Conservation (phyloP, 1,140 invertebrate species). For the Lasioglossum albipes region DNA sequence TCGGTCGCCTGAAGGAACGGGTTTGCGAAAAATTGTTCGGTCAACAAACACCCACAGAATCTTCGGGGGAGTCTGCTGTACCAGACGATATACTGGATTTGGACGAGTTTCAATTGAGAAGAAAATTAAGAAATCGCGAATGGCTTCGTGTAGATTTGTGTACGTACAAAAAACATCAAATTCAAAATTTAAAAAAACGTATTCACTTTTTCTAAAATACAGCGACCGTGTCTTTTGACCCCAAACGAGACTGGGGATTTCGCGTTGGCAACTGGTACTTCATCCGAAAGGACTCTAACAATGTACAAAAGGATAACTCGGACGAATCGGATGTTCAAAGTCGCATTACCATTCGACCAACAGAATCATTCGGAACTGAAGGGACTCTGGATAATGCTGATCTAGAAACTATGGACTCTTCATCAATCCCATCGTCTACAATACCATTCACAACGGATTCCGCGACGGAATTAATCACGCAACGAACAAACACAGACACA, state of each 20-base stretch:
- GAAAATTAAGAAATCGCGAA: conserved; percentile 27
- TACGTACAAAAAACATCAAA: conserved; percentile 46
- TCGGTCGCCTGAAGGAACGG: conserved; percentile 54
- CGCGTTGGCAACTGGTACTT: conserved; percentile 71
- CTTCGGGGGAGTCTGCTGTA: background rate
- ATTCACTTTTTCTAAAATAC: conserved; percentile 10
- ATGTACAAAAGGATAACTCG: conserved; percentile 9
- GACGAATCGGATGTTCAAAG: conserved; percentile 16
- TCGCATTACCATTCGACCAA: background rate
- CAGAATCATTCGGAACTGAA: background rate
- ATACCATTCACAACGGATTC: background rate
- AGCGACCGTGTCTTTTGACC: conserved; percentile 64
- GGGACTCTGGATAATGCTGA: background rate
- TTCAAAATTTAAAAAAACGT: too few species aligned
- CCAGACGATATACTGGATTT: conserved; percentile 38
- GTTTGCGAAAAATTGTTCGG: conserved; percentile 13
- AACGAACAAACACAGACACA: background rate
- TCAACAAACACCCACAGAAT: background rate
- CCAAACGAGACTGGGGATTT: conserved; percentile 70
- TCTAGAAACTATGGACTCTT: background rate
- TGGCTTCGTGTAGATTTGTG: conserved; percentile 62
- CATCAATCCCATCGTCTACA: background rate
- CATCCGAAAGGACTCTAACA: conserved; percentile 57
- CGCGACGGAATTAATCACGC: background rate
- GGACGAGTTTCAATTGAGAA: conserved; percentile 30